A percentile compares a stretch with the other conserved stretches of the same genome.
phyloP scores from a whole-genome alignment of 2,888 invertebrate species.

The Acleris emargana region DNA sequence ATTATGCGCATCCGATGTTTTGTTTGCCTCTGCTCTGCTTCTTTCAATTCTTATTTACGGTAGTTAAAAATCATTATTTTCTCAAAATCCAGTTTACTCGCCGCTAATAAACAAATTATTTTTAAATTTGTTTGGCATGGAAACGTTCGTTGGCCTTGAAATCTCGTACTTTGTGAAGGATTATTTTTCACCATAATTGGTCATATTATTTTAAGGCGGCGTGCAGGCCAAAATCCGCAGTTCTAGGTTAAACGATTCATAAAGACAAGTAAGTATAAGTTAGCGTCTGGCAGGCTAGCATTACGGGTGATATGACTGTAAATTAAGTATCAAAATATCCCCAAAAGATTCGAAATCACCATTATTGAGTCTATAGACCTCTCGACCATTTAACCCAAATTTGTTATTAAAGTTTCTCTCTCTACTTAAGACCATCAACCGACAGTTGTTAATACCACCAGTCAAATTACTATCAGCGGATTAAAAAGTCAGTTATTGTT shows the following conservation, averaged over 20 bases:
- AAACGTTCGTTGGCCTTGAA: constrained; percentile 6
- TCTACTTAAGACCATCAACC: constrained; percentile 52
- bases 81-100: constrained; percentile 4
- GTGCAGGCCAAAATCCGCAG: constrained; percentile 19
- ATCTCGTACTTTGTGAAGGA: constrained; percentile 13
- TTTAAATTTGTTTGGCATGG: constrained; percentile 9
- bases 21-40: constrained; percentile 25
- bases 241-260: constrained; percentile 36
- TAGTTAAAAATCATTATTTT: neutral
- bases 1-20: constrained; percentile 20
- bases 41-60: constrained; percentile 16
- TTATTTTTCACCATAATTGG: constrained; percentile 19
- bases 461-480: constrained; percentile 51
- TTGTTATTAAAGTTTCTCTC: constrained; percentile 38
- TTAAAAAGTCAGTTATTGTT: constrained; percentile 46
- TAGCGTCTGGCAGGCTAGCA: constrained; percentile 33
- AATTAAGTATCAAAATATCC: constrained; percentile 26
- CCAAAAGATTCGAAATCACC: constrained; percentile 17
- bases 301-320: constrained; percentile 18
- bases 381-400: constrained; percentile 50
- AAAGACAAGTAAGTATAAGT: constrained; percentile 34
- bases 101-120: neutral
- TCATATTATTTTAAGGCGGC: constrained; percentile 27
- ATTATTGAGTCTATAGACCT: constrained; percentile 44
- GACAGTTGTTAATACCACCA: constrained; percentile 58